Conservation (phyloP, 2,888 invertebrate species). For the Troilus luridus region DNA sequence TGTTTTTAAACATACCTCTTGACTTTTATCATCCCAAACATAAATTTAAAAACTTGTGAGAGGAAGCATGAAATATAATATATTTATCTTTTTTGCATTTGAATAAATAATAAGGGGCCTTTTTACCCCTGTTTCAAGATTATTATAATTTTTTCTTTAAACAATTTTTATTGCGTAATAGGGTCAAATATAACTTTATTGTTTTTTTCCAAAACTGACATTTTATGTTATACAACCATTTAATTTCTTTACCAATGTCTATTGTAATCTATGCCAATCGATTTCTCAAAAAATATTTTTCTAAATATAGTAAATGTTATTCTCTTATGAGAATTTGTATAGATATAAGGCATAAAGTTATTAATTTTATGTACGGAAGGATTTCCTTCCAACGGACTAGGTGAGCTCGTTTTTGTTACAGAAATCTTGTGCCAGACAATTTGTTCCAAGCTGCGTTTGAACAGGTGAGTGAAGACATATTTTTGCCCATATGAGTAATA, state of each 20-base stretch:
- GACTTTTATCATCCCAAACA: neutral
- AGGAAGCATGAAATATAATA: neutral
- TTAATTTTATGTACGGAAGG: slow-evolving; percentile 63
- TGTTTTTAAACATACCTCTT: neutral
- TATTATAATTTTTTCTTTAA: too few species aligned
- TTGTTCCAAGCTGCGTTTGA: slow-evolving; percentile 92
- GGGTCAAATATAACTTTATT: neutral
- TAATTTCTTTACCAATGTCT: neutral
- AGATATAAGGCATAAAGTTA: slow-evolving; percentile 57
- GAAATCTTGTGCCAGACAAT: slow-evolving; percentile 93
- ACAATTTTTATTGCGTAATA: neutral
- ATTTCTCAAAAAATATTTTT: slow-evolving; percentile 25
- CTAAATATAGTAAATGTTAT: slow-evolving; percentile 18
- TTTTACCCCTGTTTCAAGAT: too few species aligned
- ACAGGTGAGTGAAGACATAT: slow-evolving; percentile 72
- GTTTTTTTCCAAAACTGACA: neutral
- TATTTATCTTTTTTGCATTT: too few species aligned
- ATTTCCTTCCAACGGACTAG: slow-evolving; percentile 63
- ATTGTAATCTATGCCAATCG: slow-evolving; percentile 6
- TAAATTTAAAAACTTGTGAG: neutral
- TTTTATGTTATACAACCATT: slow-evolving; percentile 38
- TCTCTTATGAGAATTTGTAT: slow-evolving; percentile 15
- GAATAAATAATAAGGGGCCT: too few species aligned
- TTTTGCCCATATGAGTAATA: slow-evolving; percentile 56
- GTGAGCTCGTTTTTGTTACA: slow-evolving; percentile 71